Evolutionary conservation across 92 coral and sea anemone species (phyloP).

Genomic region (Palythoa caribaeorum): DNA sequence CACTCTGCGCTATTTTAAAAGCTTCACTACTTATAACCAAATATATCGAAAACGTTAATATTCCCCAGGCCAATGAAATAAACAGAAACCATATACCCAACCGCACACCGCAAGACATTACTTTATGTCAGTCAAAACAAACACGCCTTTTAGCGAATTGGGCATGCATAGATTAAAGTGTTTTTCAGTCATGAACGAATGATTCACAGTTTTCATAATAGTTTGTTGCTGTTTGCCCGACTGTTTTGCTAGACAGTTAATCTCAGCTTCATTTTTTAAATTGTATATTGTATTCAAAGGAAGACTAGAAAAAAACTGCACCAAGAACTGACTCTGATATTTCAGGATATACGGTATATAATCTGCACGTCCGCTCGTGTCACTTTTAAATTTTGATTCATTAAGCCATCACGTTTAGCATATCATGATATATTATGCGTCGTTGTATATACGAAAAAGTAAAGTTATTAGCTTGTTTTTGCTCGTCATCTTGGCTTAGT

Average conservation of each 20-base stretch:
- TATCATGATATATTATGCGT: not conserved
- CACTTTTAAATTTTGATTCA: not conserved
- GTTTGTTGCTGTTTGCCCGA: not conserved
- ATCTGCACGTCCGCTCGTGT: not conserved
- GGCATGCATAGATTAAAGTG: not conserved
- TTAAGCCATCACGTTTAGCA: not conserved
- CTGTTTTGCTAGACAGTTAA: not conserved
- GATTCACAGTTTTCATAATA: not conserved
- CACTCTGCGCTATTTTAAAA: not conserved
- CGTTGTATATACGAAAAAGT: no score
- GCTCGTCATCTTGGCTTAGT: not conserved
- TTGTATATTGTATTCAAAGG: not conserved
- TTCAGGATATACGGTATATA: not conserved
- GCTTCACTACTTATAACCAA: not conserved
- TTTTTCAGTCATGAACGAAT: not conserved
- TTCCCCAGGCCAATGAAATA: constrained; percentile 25
- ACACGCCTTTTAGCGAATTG: not conserved
- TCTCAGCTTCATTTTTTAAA: not conserved
- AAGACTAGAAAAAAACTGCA: not conserved
- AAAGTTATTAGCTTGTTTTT: no score
- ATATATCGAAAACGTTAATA: constrained; percentile 9
- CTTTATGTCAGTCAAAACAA: not conserved
- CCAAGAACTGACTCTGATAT: not conserved
- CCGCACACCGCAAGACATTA: not conserved
- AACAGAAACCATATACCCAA: constrained; percentile 15